Evolutionary conservation across 2,113 vertebrate species (phyloP).

Genomic region (Dipodomys ordii): DNA sequence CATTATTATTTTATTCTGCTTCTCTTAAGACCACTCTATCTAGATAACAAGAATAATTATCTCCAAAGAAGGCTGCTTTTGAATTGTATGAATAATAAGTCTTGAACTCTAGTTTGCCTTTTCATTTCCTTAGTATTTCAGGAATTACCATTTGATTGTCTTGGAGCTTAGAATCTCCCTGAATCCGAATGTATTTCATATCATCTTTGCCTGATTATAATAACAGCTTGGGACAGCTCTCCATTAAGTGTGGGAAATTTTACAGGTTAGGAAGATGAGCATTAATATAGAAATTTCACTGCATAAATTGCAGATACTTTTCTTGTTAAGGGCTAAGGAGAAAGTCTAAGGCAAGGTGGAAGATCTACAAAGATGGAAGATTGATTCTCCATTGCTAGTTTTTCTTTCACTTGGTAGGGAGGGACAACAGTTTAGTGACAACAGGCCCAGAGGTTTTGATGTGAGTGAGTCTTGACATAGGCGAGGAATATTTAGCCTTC

Average conservation of each 20-base stretch:
- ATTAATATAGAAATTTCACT: not conserved
- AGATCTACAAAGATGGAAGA: not conserved
- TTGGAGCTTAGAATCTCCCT: not conserved
- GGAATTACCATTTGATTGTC: not conserved
- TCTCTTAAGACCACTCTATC: not conserved
- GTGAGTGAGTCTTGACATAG: not conserved
- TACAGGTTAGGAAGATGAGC: not conserved
- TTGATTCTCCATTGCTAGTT: not conserved
- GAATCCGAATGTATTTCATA: not conserved
- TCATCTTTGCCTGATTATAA: not conserved
- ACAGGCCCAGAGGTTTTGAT: not conserved
- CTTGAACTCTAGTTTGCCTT: not conserved
- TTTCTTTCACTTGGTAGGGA: not conserved
- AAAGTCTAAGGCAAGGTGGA: not conserved
- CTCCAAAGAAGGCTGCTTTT: not conserved
- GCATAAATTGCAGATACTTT: not conserved
- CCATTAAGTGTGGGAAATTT: not conserved
- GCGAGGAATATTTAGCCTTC: not conserved
- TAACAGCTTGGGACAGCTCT: not conserved
- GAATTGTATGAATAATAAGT: not conserved
- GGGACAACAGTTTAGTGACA: not conserved
- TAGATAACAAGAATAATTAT: conserved; percentile 7
- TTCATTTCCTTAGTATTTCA: not conserved
- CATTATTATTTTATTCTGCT: not conserved
- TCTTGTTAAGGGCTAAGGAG: not conserved